phyloP scores from a whole-genome alignment of 2,888 invertebrate genomes.

The Limnephilus rhombicus region DNA sequence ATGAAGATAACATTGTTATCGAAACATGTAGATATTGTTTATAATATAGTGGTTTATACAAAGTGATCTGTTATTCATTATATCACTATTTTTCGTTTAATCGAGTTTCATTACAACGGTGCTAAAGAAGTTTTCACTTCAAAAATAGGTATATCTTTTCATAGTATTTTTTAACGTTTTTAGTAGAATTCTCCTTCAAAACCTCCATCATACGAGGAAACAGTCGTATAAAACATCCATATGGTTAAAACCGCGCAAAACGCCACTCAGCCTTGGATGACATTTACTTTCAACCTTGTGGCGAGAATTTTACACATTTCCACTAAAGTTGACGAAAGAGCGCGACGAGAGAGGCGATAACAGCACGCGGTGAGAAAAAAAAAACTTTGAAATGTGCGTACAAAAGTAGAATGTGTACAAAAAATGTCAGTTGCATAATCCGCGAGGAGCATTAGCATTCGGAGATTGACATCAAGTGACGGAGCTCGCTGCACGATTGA shows the following conservation, averaged over 20 bases:
- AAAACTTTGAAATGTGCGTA: slow-evolving; percentile 17
- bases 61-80: no score
- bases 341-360: slow-evolving; percentile 1
- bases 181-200: background rate
- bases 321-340: slow-evolving; percentile 16
- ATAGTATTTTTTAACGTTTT: background rate
- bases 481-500: slow-evolving; percentile 21
- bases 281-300: slow-evolving; percentile 47
- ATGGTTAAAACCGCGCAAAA: background rate
- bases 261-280: slow-evolving; percentile 30
- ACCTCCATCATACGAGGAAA: background rate
- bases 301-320: slow-evolving; percentile 41
- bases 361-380: background rate
- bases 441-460: slow-evolving; percentile 36
- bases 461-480: slow-evolving; percentile 39
- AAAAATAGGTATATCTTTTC: background rate
- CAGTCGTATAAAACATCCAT: background rate
- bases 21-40: no score
- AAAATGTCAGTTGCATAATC: slow-evolving; percentile 28
- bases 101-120: no score
- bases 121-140: no score
- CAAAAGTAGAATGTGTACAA: slow-evolving; percentile 15
- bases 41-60: no score
- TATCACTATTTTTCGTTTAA: no score
- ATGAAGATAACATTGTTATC: no score